phyloP scores from a whole-genome alignment of 2,888 invertebrate species.

The Drosophila yooni region DNA sequence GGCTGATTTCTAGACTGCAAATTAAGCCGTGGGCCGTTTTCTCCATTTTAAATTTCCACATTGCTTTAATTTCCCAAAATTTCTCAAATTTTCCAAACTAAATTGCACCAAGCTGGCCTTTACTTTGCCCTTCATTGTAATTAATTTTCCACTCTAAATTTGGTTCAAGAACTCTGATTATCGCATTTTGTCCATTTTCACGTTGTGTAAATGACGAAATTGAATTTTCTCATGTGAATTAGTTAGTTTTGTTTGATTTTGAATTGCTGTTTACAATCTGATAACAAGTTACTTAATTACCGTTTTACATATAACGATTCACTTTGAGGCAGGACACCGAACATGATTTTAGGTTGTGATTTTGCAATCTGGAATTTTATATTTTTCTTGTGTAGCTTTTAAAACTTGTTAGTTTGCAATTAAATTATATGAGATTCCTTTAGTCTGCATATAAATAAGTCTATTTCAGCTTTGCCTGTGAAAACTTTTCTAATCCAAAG shows the following conservation, averaged over 20 bases:
- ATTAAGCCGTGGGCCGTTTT: slow-evolving; percentile 42
- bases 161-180: background rate
- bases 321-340: background rate
- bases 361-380: background rate
- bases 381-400: background rate
- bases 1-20: slow-evolving; percentile 55
- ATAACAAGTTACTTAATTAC: background rate
- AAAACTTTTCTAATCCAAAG: background rate
- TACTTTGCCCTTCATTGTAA: background rate
- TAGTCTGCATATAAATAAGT: background rate
- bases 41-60: background rate
- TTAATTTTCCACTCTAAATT: background rate
- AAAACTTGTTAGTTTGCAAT: background rate
- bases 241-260: background rate
- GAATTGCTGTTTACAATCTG: background rate
- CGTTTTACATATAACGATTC: background rate
- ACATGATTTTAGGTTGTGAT: background rate
- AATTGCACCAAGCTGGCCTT: background rate
- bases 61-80: slow-evolving; percentile 7
- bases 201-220: background rate
- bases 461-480: background rate
- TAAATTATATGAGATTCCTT: background rate
- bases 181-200: background rate
- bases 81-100: slow-evolving; percentile 16
- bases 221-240: background rate